phyloP scores from a whole-genome alignment of 1,140 invertebrate species.

The Chymomyza costata region DNA sequence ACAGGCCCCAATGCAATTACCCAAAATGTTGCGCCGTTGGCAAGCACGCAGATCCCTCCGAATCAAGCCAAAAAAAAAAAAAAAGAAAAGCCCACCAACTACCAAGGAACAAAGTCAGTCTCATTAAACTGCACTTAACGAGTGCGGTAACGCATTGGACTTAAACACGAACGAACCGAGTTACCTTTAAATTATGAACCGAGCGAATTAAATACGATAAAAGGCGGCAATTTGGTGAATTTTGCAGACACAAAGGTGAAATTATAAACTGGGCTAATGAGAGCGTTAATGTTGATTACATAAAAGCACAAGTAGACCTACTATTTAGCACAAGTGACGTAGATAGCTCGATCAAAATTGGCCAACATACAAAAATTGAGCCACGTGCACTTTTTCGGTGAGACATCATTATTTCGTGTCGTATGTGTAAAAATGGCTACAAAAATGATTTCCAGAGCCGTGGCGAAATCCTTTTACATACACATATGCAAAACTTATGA shows the following conservation, averaged over 20 bases:
- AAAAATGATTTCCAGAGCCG: no score
- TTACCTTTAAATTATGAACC: constrained; percentile 58
- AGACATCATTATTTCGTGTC: no score
- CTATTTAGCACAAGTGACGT: no score
- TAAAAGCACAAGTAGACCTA: constrained; percentile 1
- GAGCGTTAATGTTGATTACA: constrained; percentile 53
- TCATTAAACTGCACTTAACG: constrained; percentile 66
- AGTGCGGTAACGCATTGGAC: constrained; percentile 31
- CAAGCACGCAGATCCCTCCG: constrained; percentile 53
- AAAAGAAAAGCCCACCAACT: no score
- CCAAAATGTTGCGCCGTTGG: constrained; percentile 53
- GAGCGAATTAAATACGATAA: constrained; percentile 48
- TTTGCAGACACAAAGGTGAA: constrained; percentile 4
- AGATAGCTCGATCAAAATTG: no score
- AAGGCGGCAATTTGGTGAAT: constrained; percentile 20
- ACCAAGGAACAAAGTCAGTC: constrained; percentile 20
- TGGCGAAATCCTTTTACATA: no score
- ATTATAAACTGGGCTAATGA: constrained; percentile 61
- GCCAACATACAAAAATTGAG: no score
- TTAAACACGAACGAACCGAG: constrained; percentile 26
- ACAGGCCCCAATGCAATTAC: constrained; percentile 60
- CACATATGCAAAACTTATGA: no score
- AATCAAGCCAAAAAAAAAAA: no score
- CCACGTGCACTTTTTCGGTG: no score
- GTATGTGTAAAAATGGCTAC: no score